Evolutionary conservation across 2,113 vertebrate species (phyloP), one percentile per base, ranked within the genome.

Genomic region (Fregata magnificens): DNA sequence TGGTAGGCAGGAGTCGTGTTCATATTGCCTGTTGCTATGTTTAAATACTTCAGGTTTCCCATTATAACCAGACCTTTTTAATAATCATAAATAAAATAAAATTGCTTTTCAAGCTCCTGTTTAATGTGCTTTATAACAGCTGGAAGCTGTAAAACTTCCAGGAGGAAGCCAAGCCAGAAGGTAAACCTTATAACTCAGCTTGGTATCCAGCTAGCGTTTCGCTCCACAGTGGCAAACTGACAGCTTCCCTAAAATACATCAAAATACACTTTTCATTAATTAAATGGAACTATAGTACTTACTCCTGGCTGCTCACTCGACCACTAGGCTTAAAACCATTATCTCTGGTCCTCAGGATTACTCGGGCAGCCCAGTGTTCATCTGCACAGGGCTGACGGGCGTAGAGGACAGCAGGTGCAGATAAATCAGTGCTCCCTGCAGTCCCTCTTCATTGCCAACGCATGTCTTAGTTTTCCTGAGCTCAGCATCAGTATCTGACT

Each of bases 71-170:
- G 31, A 25, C 29, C 10, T 49, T 80, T 32, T 67, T 77, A 38
- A 86, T 47, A 53, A 70, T 26, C 53, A 45, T 79, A 89, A 94
- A 95, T 90, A 93, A 92, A 88, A 96, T 65, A 63, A 71, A 92
- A 92, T 65, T 69, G n/a, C 52, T 94, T 90, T 95, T 70, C 80
- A 58, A 66, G 40, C 28, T 79, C 31, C 73, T 80, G 25, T 53
- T 88, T 95, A 82, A 80, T 63, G 62, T 91, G 50, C 36, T 88
- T 95, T 87, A 63, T 50, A 38, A 77, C 50, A 87, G 74, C 67
- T 93, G 81, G 58, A 85, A 88, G 77, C 65, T 62, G 42, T 95
- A 91, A 94, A 97, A 87, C 49, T 72, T 96, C 66, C 82, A 62
- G 66, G 31, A 91, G 42, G 63, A 90, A 86, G 55, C 69, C 44